A percentile compares a stretch with the other conserved stretches of the same genome.
These are phyloP conservation scores for Pteropus rufus DNA, from an alignment of 2,797 vertebrate species.

Conservation along the genomic window DNA sequence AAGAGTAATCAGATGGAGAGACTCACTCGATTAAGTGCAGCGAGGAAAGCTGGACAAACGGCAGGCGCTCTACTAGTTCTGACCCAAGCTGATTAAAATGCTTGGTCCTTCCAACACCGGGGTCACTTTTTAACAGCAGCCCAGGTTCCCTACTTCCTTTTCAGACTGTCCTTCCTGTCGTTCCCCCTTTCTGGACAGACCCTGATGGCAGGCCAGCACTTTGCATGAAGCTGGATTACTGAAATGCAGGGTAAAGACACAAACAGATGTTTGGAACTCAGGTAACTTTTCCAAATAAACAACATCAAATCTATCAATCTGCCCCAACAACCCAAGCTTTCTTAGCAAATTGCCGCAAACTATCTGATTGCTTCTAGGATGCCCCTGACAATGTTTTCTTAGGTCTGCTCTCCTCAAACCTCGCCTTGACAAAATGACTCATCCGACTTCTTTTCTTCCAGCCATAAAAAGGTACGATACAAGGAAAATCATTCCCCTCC, in stretches of 20 bases:
- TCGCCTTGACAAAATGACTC: slow-evolving; percentile 50
- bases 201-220: not conserved
- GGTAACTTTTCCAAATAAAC: slow-evolving; percentile 28
- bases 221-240: not conserved
- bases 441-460: slow-evolving; percentile 18
- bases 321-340: not conserved
- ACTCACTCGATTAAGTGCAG: not conserved
- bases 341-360: not conserved
- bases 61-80: not conserved
- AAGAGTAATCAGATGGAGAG: not conserved
- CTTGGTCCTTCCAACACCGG: not conserved
- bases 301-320: not conserved
- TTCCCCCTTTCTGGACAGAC: not conserved
- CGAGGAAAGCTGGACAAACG: not conserved
- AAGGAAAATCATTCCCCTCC: not conserved
- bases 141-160: not conserved
- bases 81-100: not conserved
- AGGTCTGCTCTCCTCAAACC: not conserved
- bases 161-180: not conserved
- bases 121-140: not conserved
- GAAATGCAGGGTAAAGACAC: not conserved
- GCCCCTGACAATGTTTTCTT: not conserved
- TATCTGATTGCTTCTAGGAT: not conserved
- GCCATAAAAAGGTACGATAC: slow-evolving; percentile 51
- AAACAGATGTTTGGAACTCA: slow-evolving; percentile 5